A percentile compares a stretch with the other conserved stretches of the same genome.
phyloP scores from a whole-genome alignment of 2,888 invertebrate genomes.

The Lithosia quadra region DNA sequence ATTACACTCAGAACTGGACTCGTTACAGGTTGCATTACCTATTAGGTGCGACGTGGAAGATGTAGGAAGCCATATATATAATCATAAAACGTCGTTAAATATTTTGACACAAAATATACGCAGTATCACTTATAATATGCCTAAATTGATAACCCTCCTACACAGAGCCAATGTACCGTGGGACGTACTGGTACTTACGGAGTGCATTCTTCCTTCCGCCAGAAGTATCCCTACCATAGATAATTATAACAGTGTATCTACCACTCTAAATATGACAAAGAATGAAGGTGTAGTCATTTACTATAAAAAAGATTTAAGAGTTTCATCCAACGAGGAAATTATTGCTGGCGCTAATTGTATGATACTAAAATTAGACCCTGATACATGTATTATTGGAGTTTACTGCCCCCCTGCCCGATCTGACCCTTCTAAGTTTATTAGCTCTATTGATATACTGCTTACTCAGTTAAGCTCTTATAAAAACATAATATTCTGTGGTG shows the following conservation, averaged over 20 bases:
- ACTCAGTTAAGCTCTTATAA: not conserved
- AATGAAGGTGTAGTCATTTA: constrained; percentile 10
- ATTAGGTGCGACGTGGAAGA: constrained; percentile 1
- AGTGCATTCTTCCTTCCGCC: not conserved
- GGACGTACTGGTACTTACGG: not conserved
- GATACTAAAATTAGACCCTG: not conserved
- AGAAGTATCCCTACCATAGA: not conserved
- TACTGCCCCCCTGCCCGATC: not conserved
- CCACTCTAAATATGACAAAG: not conserved
- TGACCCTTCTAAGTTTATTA: not conserved
- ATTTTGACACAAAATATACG: constrained; percentile 6
- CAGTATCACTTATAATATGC: not conserved
- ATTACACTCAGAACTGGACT: not conserved
- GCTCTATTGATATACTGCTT: not conserved
- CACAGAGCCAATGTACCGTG: no score
- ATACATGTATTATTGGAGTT: constrained; percentile 4
- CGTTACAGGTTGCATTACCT: not conserved
- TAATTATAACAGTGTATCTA: not conserved
- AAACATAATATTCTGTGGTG: constrained; percentile 2
- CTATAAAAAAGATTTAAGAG: constrained; percentile 3
- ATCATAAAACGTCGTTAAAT: no score
- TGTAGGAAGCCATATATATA: no score
- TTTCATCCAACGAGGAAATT: not conserved
- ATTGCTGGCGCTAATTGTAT: constrained; percentile 9
- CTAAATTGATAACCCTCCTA: not conserved